Base-by-base conservation (phyloP, 2,888 invertebrate genomes). In the Apamea anceps region DNA sequence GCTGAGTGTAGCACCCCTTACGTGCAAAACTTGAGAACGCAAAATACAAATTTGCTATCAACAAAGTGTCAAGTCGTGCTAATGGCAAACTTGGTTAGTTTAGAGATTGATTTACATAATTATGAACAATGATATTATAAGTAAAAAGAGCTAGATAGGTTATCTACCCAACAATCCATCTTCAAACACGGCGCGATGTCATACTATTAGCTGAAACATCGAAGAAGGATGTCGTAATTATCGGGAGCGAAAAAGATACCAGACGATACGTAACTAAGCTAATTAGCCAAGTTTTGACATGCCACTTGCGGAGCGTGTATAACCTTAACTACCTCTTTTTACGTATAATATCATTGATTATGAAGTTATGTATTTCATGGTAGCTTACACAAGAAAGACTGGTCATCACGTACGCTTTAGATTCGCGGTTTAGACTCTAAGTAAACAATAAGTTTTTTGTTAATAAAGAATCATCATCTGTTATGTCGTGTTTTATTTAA, bases 321-420 rank as follows among this genome's bases (percentile, higher is more conserved):
- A 60, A 60, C n/a, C 25, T 5, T 5, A n/a, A 5, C 60, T 60
- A 15, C 28, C 28, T 8, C 28, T 62, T 28, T 62, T 62, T 28
- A 62, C 15, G 7, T 62, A 62, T 15, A 62, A 28, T 13, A 28
- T 15, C 28, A 62, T 62, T 28, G 62, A 62, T 62, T 62, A 62
- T 67, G 25, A 60, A 75, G 60, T 77, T 79, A 65, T 79, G 72
- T 85, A 82, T 77, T 74, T 80, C 73, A 76, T 76, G 57, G 71
- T 87, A 78, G 81, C 74, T 83, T 88, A 82, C 80, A 86, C 81
- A 76, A 83, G 75, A 82, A 88, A 90, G 90, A 88, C 88, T 88
- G 88, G 80, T 86, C 80, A 79, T 79, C 88, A 82, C 86, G 81
- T 81, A 90, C 76, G 82, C 70, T 81, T 85, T 84, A 77, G 80